Conservation (phyloP, 92 coral and sea anemone species). For the Porites lobata region DNA sequence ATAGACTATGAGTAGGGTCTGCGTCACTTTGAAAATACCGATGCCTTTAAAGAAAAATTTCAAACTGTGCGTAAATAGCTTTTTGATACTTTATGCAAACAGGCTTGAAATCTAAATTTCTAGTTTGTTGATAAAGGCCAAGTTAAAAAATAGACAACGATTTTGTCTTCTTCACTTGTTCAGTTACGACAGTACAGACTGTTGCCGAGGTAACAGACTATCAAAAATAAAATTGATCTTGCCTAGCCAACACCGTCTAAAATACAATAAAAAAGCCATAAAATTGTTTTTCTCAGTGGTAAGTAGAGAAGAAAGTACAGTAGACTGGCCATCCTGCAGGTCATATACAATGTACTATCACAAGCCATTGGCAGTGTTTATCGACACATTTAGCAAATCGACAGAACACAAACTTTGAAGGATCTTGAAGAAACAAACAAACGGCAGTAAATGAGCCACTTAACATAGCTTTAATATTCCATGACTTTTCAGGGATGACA, state of each 20-base stretch:
- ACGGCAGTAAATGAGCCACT: too few relatives aligned
- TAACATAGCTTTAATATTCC: too few relatives aligned
- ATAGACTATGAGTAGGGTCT: not conserved
- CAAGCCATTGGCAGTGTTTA: slow-evolving; percentile 4
- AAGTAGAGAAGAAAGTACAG: not conserved
- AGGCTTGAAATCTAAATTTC: not conserved
- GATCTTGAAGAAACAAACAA: not conserved
- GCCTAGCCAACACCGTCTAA: slow-evolving; percentile 9
- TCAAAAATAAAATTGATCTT: not conserved
- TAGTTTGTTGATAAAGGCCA: not conserved
- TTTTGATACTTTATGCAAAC: not conserved
- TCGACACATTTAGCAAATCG: not conserved
- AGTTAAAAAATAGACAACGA: not conserved
- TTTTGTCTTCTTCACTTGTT: not conserved
- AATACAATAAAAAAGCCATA: slow-evolving; percentile 16
- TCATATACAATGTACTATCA: not conserved
- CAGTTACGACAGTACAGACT: not conserved
- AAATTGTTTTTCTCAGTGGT: slow-evolving; percentile 27
- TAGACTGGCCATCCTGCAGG: not conserved
- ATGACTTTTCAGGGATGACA: too few relatives aligned
- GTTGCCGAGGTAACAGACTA: slow-evolving; percentile 12
- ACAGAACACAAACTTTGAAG: too few relatives aligned
- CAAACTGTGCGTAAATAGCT: slow-evolving; percentile 5
- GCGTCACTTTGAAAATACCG: not conserved
- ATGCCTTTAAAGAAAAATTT: not conserved